phyloP scores from a whole-genome alignment of 2,888 invertebrate species.

The Ochropleura leucogaster region DNA sequence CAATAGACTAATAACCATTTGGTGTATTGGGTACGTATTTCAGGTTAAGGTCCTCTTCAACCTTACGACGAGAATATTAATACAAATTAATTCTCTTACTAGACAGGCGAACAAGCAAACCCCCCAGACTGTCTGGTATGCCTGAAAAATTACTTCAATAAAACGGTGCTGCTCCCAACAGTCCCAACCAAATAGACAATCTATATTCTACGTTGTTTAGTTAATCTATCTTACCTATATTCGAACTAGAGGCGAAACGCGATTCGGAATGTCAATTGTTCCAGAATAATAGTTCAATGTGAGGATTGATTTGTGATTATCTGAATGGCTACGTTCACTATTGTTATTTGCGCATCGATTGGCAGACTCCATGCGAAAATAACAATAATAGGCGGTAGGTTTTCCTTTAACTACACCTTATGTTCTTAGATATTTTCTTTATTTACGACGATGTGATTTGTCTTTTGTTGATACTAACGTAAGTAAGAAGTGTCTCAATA shows the following conservation, averaged over 20 bases:
- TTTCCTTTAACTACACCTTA: background rate
- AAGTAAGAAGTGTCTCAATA: background rate
- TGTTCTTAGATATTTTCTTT: no score
- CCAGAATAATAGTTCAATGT: constrained; percentile 7
- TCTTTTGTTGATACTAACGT: background rate
- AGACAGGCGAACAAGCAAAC: constrained; percentile 9
- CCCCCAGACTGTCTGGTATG: constrained; percentile 41
- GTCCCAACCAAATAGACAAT: constrained; percentile 33
- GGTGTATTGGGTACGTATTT: constrained; percentile 11
- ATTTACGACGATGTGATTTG: background rate
- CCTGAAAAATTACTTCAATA: constrained; percentile 56
- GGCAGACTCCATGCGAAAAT: background rate
- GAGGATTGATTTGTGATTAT: constrained; percentile 11
- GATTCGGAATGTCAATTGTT: constrained; percentile 25
- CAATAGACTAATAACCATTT: constrained; percentile 22
- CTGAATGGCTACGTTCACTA: background rate
- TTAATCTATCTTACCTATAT: constrained; percentile 25
- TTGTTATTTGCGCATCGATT: constrained; percentile 28
- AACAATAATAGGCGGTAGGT: background rate
- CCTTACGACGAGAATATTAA: constrained; percentile 22
- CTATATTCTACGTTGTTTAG: constrained; percentile 26
- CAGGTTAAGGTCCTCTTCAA: constrained; percentile 18
- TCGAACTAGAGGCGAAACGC: constrained; percentile 7
- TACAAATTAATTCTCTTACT: constrained; percentile 37
- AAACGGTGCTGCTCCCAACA: constrained; percentile 4